Evolutionary conservation across 2,797 vertebrate genomes (phyloP).

Genomic region (Mustela erminea): DNA sequence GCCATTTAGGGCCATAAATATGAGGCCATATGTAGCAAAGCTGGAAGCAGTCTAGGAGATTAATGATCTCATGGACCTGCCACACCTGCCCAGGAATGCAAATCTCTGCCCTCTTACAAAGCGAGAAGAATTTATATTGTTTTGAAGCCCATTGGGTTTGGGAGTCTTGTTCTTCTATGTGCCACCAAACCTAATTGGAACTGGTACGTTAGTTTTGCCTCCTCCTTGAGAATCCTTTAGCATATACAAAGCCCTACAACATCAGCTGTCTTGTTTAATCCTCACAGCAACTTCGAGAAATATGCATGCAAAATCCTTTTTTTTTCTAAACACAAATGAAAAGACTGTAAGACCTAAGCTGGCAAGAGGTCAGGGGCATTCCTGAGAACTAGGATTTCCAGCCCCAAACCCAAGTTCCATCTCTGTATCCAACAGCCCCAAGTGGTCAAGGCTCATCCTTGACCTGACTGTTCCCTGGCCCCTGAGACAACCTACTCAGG

Average conservation of each 20-base stretch:
- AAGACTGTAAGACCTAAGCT: neutral
- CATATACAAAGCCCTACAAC: neutral
- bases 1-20: neutral
- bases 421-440: neutral
- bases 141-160: neutral
- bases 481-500: neutral
- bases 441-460: neutral
- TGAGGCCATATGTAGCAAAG: neutral
- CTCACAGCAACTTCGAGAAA: neutral
- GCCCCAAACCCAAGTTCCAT: neutral
- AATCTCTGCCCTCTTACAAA: neutral
- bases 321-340: neutral
- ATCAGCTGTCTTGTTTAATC: neutral
- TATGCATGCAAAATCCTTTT: neutral
- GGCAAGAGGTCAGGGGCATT: neutral
- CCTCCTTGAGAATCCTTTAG: neutral
- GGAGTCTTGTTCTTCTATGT: neutral
- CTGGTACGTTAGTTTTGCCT: neutral
- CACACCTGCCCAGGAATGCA: neutral
- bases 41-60: neutral
- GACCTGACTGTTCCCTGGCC: neutral
- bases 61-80: neutral
- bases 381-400: neutral
- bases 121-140: neutral
- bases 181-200: neutral